Evolutionary conservation across 2,113 vertebrate species (phyloP), one percentile per base, ranked within the genome.

Genomic region (Macquaria ambigua): DNA sequence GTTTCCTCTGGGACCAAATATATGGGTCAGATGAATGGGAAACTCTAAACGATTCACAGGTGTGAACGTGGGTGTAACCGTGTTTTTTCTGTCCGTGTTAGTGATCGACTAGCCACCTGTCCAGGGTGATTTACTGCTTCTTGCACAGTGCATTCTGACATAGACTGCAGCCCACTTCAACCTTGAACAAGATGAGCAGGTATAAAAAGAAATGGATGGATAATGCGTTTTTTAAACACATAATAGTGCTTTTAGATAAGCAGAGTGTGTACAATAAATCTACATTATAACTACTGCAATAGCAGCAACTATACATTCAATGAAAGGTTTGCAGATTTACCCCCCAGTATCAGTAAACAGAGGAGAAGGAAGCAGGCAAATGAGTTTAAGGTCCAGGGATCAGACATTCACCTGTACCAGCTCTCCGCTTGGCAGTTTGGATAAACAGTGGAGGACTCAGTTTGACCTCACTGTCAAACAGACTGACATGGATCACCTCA

Each of bases 391-490:
- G 53, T 74, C 50, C 48, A 55, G 59, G 59, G 46, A 84, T 83
- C 75, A 83, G 75, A 56, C 39, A 70, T 81, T 89, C 71, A 90
- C 86, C 86, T 84, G 74, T 46, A 76, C 18, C 83, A 84, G 58
- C 75, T 83, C 74, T 84, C 41, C 59, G 59, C 73, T 79, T 85
- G 85, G 58, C 88, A 90, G 89, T 79, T 83, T 79, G 79, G 55
- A 79, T 92, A 90, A 92, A 93, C 90, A 88, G 16, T 14, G 46
- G 41, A 88, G 78, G 52, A 85, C 79, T 90, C 28, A 31, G 50
- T 61, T 63, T 85, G 88, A 84, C 83, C 89, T 81, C 82, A 23
- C 68, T 90, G 87, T 90, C 81, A 93, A 86, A 91, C 87, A 91
- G 25, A 61, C 84, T 69, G 66, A 90, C 87, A 80, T 76, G 81